phyloP scores from a whole-genome alignment of 2,888 invertebrate species.

The Sminthurinus aureus region DNA sequence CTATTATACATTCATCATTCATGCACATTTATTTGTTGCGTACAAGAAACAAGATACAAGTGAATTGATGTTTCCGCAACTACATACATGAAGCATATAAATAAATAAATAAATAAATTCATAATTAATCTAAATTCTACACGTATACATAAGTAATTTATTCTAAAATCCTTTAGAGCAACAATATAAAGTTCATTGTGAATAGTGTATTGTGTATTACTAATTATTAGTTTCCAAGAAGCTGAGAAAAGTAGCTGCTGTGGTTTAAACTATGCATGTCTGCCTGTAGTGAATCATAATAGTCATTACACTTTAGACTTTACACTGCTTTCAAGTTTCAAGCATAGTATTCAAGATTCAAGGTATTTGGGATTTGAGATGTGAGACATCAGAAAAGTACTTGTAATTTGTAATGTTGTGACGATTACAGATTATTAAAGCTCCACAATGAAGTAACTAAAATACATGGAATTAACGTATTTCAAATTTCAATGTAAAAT shows the following conservation, averaged over 20 bases:
- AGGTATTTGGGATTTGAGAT: too few species aligned
- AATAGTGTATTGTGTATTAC: slow-evolving; percentile 6
- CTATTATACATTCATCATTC: background rate
- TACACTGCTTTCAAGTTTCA: too few species aligned
- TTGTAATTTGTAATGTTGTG: too few species aligned
- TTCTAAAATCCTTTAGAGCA: background rate
- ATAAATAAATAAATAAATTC: too few species aligned
- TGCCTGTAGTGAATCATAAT: background rate
- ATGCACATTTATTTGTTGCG: background rate
- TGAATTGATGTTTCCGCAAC: background rate
- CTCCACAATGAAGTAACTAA: background rate
- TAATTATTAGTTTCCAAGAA: slow-evolving; percentile 1
- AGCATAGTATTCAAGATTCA: too few species aligned
- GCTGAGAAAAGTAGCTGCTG: slow-evolving; percentile 1
- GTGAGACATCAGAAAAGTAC: too few species aligned
- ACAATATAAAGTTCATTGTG: slow-evolving; percentile 23
- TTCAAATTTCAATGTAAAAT: background rate
- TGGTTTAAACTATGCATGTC: background rate
- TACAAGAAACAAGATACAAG: background rate
- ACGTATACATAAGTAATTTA: background rate
- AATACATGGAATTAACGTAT: background rate
- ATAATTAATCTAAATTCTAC: too few species aligned
- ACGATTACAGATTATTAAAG: background rate
- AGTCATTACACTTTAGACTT: too few species aligned
- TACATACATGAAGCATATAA: background rate